Base-by-base conservation (phyloP, 2,888 invertebrate species). In the Dermolepida albohirtum region DNA sequence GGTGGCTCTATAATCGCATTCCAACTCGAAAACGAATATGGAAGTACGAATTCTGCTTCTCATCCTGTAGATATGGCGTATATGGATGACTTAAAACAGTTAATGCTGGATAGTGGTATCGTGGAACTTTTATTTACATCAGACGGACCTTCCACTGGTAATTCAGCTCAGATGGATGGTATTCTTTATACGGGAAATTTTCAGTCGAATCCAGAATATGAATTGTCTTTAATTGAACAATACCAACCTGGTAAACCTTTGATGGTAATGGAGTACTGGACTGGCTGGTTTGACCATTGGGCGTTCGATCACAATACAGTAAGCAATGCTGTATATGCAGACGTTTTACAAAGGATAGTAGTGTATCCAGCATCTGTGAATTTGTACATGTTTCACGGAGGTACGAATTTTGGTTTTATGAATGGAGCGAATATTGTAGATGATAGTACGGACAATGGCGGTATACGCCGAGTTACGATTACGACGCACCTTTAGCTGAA, bases 341-440 rank as follows among this genome's bases (percentile, higher is more conserved):
- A 68, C 14, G 67, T 72, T 22, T 59, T 71, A n/a, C n/a, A n/a
- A 87, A 51, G 43, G 72, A 73, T 39, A 49, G 69, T 1, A 74
- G 73, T 16, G 7, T 73, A 79, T 72, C 81, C 81, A 4, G 87
- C 88, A 6, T 89, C 91, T 55, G 89, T 96, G 41, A 97, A 95
- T 78, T 89, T 96, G 75, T 97, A 96, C 80, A 94, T 97, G 92
- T 96, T 95, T 82, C 91, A 90, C 77, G 97, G 97, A 11, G 96
- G 97, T 57, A 93, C 93, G 0, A 96, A 94, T 78, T 94, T 91
- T 78, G 94, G 89, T 64, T 95, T 91, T 75, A 89, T 80, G 49
- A 82, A 79, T 68, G 82, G 82, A 14, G 68, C 73, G 41, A 78
- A 71, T 66, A 70, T 72, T 73, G 77, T 49, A n/a, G 71, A 68